Evolutionary conservation across 2,113 vertebrate species (phyloP).

Genomic region (Antechinus stuartii): DNA sequence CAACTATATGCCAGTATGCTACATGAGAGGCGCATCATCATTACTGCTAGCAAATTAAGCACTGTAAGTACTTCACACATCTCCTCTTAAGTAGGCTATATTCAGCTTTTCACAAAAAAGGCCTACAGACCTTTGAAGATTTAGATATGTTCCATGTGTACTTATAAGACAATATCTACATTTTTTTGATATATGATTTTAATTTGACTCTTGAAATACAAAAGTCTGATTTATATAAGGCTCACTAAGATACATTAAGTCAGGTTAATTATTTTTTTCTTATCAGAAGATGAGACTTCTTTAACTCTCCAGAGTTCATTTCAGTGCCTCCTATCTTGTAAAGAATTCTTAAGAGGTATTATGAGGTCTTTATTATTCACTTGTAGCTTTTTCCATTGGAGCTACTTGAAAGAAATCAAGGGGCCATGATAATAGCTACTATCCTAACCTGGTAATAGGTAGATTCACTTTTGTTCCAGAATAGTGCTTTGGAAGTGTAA

Average conservation of each 20-base stretch:
- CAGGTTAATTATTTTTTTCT: conserved; percentile 89
- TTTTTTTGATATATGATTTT: conserved; percentile 81
- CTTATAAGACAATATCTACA: conserved; percentile 82
- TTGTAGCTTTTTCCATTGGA: conserved; percentile 86
- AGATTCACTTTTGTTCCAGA: conserved; percentile 84
- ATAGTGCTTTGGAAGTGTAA: conserved; percentile 81
- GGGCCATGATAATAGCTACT: conserved; percentile 85
- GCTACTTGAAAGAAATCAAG: conserved; percentile 86
- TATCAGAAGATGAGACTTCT: conserved; percentile 86
- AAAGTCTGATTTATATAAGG: conserved; percentile 85
- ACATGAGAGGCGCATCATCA: conserved; percentile 94
- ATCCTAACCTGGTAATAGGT: conserved; percentile 85
- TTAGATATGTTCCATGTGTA: conserved; percentile 77
- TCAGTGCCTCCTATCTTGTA: conserved; percentile 84
- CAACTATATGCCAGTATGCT: conserved; percentile 97
- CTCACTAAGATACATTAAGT: conserved; percentile 86
- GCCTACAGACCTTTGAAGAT: conserved; percentile 71
- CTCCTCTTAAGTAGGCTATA: conserved; percentile 70
- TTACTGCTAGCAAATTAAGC: conserved; percentile 98
- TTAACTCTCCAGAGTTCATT: conserved; percentile 86
- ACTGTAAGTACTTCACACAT: conserved; percentile 93
- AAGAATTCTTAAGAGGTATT: conserved; percentile 88
- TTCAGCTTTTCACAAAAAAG: conserved; percentile 79
- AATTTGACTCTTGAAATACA: conserved; percentile 84
- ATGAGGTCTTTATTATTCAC: conserved; percentile 90